Percentiles rank a stretch among this genome's conserved stretches.
Conservation (phyloP, 1,140 invertebrate genomes). For the Armadillidium nasatum region DNA sequence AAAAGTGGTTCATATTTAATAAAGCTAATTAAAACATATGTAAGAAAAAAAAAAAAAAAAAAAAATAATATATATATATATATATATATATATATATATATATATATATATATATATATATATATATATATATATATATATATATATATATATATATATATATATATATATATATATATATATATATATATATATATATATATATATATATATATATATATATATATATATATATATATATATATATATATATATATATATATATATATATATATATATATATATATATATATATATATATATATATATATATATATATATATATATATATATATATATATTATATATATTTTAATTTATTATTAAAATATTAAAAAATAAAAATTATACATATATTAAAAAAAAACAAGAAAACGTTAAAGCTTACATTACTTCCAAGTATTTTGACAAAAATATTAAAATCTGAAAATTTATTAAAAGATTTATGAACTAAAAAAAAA, state of each 20-base stretch:
- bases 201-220: constrained; percentile 24
- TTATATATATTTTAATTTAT: constrained; percentile 12
- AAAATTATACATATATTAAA: no score
- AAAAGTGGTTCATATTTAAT: no score
- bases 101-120: constrained; percentile 24
- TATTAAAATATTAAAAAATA: no score
- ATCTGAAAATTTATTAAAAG: no score
- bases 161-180: constrained; percentile 8
- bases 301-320: constrained; percentile 20
- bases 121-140: constrained; percentile 24
- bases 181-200: constrained; percentile 24
- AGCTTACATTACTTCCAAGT: no score
- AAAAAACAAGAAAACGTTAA: no score
- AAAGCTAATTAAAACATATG: no score
- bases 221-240: constrained; percentile 7
- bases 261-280: constrained; percentile 23
- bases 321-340: constrained; percentile 7
- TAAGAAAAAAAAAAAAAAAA: no score
- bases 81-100: constrained; percentile 14
- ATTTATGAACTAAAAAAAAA: no score
- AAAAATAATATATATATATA: constrained; percentile 4
- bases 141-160: constrained; percentile 10
- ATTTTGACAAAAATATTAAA: no score
- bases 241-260: constrained; percentile 2
- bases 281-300: constrained; percentile 23